A percentile compares a stretch with the other conserved stretches of the same genome.
Evolutionary conservation across 2,888 invertebrate genomes (phyloP).

Genomic region (Bimastos eiseni): DNA sequence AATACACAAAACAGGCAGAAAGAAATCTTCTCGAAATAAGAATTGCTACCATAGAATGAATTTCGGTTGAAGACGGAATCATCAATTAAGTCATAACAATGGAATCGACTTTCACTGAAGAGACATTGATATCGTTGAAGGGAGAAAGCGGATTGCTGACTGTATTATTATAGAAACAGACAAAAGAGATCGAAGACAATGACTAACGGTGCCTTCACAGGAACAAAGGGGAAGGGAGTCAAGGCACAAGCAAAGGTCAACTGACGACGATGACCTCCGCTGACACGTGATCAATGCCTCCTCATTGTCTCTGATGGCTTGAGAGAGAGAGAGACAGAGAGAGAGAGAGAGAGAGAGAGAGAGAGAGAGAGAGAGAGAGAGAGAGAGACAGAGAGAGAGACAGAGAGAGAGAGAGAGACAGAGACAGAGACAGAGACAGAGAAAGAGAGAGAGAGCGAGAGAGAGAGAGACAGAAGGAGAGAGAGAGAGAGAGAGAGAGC

Average conservation of each 20-base stretch:
- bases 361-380: not conserved
- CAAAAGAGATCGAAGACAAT: not conserved
- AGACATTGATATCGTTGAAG: not conserved
- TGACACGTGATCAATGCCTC: conserved; percentile 3
- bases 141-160: not conserved
- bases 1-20: not conserved
- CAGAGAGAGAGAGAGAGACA: not conserved
- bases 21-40: not conserved
- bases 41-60: not conserved
- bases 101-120: not conserved
- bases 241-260: too few relatives aligned
- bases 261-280: not conserved
- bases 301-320: not conserved
- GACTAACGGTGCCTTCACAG: not conserved
- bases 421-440: too few relatives aligned
- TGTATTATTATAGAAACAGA: too few relatives aligned
- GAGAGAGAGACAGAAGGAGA: not conserved
- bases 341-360: not conserved
- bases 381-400: not conserved
- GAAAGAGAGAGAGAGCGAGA: too few relatives aligned
- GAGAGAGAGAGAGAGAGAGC: not conserved
- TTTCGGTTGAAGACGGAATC: not conserved
- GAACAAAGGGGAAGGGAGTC: not conserved
- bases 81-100: not conserved
- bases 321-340: too few relatives aligned